Evolutionary conservation across 35 echinoderm and acorn worm species (phyloP).

Genomic region (Apostichopus parvimensis): DNA sequence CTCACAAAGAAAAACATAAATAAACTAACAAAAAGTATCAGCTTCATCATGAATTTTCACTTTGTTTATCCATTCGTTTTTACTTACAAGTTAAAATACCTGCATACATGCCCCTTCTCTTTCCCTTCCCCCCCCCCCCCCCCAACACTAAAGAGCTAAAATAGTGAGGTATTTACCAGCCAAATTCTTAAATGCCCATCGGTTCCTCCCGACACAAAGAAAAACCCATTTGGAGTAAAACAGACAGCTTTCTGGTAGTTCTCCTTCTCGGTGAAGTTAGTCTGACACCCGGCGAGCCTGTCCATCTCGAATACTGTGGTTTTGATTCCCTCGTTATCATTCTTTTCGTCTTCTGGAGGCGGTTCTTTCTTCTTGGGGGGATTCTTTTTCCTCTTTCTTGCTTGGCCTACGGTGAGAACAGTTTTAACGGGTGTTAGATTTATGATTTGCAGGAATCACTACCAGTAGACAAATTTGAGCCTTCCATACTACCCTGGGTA

Average conservation of each 20-base stretch:
- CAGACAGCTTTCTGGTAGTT: conserved; percentile 90
- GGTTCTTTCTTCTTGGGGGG: conserved; percentile 11
- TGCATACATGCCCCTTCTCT: too few relatives aligned
- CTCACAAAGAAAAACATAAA: too few relatives aligned
- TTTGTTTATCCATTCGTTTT: too few relatives aligned
- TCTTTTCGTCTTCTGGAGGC: conserved; percentile 1
- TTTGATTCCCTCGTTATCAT: background rate
- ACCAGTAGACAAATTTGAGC: too few relatives aligned
- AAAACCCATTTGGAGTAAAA: conserved; percentile 85
- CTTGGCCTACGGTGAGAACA: background rate
- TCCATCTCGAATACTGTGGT: conserved; percentile 61
- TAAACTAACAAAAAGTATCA: too few relatives aligned
- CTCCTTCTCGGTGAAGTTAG: conserved; percentile 67
- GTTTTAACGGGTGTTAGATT: too few relatives aligned
- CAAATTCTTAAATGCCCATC: conserved; percentile 89
- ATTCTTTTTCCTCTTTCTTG: conserved; percentile 46
- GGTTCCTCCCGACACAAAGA: conserved; percentile 74
- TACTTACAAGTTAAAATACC: too few relatives aligned
- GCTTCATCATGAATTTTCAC: too few relatives aligned
- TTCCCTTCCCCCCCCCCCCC: too few relatives aligned
- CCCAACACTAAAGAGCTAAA: background rate
- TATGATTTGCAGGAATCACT: too few relatives aligned
- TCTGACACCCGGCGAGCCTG: conserved; percentile 63
- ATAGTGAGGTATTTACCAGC: conserved; percentile 54
- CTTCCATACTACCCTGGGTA: too few relatives aligned